A percentile compares a stretch with the other conserved stretches of the same genome.
phyloP scores from a whole-genome alignment of 2,888 invertebrate species.

The Mesorhabditis spiculigera region DNA sequence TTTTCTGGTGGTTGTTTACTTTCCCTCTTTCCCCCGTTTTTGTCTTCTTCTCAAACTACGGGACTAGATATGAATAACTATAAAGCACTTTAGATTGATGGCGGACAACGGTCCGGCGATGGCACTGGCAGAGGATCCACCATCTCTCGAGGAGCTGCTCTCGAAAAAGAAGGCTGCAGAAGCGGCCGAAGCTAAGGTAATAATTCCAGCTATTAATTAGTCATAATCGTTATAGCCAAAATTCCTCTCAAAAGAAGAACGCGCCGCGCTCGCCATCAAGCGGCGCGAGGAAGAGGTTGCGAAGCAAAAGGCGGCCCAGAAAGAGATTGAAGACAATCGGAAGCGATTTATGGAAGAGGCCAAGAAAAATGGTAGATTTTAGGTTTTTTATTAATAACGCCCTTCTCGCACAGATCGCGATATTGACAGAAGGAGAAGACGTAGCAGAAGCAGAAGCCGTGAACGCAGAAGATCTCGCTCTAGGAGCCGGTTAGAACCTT shows the following conservation, averaged over 20 bases:
- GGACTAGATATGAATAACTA: no score
- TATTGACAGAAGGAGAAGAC: slow-evolving; percentile 21
- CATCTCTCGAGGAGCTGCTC: slow-evolving; percentile 89
- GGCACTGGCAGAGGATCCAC: slow-evolving; percentile 69
- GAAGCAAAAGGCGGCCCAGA: slow-evolving; percentile 72
- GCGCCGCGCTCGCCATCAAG: slow-evolving; percentile 82
- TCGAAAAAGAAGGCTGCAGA: slow-evolving; percentile 94
- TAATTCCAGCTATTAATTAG: slow-evolving; percentile 9
- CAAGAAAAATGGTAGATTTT: slow-evolving; percentile 20
- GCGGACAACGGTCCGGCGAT: not conserved
- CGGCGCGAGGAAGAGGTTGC: slow-evolving; percentile 81
- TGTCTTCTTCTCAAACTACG: no score
- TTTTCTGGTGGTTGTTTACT: no score
- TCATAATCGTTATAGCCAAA: slow-evolving; percentile 69
- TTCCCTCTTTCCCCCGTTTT: no score
- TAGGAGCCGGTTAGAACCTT: not conserved
- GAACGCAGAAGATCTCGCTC: slow-evolving; percentile 14
- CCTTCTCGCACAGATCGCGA: slow-evolving; percentile 9
- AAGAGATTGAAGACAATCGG: slow-evolving; percentile 69
- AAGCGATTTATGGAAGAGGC: slow-evolving; percentile 63
- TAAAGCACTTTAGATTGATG: no score
- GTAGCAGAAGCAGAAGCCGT: slow-evolving; percentile 20
- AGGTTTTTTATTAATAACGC: not conserved
- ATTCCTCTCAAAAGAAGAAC: slow-evolving; percentile 90
- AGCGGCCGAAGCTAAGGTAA: slow-evolving; percentile 81